phyloP scores from a whole-genome alignment of 2,888 invertebrate species.

The Pristionchus arcanus region DNA sequence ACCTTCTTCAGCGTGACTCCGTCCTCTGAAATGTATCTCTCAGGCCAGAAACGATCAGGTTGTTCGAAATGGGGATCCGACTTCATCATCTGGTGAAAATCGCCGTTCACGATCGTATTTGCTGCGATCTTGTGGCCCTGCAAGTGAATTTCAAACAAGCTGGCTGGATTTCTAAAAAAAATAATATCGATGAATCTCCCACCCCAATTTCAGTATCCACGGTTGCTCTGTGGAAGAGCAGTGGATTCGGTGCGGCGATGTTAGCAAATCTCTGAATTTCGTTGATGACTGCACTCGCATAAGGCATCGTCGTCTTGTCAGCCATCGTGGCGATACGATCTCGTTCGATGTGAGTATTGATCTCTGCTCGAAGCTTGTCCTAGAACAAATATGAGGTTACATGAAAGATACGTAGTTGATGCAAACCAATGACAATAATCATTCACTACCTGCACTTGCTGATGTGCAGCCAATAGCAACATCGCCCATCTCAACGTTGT shows the following conservation, averaged over 20 bases:
- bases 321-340: background rate
- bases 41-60: constrained; percentile 64
- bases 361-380: background rate
- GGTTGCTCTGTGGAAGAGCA: background rate
- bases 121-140: constrained; percentile 14
- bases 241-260: background rate
- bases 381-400: background rate
- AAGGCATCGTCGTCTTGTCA: background rate
- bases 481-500: constrained; percentile 64
- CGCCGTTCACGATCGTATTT: background rate
- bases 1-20: constrained; percentile 63
- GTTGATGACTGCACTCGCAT: background rate
- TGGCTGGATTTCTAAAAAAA: no score
- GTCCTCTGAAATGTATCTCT: constrained; percentile 63
- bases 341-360: background rate
- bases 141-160: background rate
- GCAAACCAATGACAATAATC: no score
- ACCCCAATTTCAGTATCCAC: constrained; percentile 28
- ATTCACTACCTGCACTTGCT: constrained; percentile 58
- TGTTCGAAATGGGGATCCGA: constrained; percentile 57
- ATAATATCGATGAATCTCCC: background rate
- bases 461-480: constrained; percentile 62
- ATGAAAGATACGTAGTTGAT: background rate
- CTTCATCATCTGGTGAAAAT: background rate
- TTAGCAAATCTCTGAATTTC: constrained; percentile 37